These are phyloP conservation scores for Thamnophis elegans DNA, from an alignment of 2,797 vertebrate genomes.

Conservation along the genomic window DNA sequence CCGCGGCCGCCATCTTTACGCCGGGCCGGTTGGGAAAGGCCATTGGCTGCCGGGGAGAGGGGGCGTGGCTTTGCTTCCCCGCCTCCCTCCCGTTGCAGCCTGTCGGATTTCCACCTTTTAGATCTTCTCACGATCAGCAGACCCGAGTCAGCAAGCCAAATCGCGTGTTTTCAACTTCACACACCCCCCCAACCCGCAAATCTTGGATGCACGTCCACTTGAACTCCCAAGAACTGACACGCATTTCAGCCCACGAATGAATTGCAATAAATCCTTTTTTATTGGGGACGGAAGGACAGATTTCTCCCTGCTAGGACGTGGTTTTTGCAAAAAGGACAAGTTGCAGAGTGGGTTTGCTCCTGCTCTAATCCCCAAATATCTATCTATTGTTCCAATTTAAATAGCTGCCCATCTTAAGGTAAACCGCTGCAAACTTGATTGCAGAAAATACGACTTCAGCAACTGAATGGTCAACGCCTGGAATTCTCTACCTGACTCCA, in stretches of 20 bases:
- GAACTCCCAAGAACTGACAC: neutral
- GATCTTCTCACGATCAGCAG: neutral
- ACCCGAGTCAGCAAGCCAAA: neutral
- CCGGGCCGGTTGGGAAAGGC: neutral
- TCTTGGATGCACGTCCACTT: neutral
- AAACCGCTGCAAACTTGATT: too few relatives aligned
- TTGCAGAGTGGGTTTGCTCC: neutral
- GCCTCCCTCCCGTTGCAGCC: neutral
- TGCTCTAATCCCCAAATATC: neutral
- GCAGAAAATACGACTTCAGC: too few relatives aligned
- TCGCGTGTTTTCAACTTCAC: neutral
- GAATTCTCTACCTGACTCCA: too few relatives aligned
- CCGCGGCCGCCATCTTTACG: constrained; percentile 37
- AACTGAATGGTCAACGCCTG: too few relatives aligned
- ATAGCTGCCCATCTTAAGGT: neutral
- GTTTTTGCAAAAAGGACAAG: too few relatives aligned
- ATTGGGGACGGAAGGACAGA: accelerated
- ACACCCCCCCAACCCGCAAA: neutral
- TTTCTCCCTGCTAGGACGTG: neutral
- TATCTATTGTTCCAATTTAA: neutral
- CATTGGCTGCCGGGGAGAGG: neutral
- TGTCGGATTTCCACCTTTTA: neutral
- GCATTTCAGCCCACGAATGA: neutral
- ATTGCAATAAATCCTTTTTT: neutral
- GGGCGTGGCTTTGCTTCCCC: neutral